These are phyloP conservation scores for Crossocerus cetratus DNA, from an alignment of 2,888 invertebrate species.

Conservation along the genomic window DNA sequence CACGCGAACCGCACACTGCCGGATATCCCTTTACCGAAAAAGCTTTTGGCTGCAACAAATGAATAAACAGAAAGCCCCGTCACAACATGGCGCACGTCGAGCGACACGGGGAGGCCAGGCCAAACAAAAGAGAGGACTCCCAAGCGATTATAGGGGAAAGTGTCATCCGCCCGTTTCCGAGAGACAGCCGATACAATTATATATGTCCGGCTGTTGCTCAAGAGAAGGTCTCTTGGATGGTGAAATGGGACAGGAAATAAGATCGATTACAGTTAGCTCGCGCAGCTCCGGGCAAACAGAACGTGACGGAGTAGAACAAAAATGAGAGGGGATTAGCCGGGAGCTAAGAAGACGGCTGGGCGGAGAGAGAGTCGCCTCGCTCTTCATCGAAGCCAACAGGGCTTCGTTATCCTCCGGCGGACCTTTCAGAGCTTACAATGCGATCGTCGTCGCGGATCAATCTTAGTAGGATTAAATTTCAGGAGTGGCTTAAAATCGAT, in stretches of 20 bases:
- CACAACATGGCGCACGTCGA: too few relatives aligned
- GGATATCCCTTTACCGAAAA: too few relatives aligned
- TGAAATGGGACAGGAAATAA: not conserved
- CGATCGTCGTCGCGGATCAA: conserved; percentile 31
- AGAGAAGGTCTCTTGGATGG: not conserved
- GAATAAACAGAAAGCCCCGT: too few relatives aligned
- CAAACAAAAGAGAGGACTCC: too few relatives aligned
- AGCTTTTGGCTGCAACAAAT: too few relatives aligned
- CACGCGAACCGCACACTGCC: too few relatives aligned
- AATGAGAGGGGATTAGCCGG: not conserved
- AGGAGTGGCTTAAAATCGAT: conserved; percentile 36
- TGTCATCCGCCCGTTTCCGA: not conserved
- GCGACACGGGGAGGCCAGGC: too few relatives aligned
- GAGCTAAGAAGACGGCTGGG: not conserved
- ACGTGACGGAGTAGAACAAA: not conserved
- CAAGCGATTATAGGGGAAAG: not conserved
- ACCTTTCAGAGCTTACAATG: conserved; percentile 11
- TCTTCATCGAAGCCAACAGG: not conserved
- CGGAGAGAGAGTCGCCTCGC: not conserved
- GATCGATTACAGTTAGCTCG: not conserved
- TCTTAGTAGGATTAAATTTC: conserved; percentile 40
- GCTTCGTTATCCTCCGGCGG: conserved; percentile 18
- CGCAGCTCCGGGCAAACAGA: not conserved
- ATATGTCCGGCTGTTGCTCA: not conserved
- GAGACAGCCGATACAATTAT: not conserved